Percentiles rank a stretch among this genome's conserved stretches.
Evolutionary conservation across 2,888 invertebrate species (phyloP).

Genomic region (Parapristionchus giblindavisi): DNA sequence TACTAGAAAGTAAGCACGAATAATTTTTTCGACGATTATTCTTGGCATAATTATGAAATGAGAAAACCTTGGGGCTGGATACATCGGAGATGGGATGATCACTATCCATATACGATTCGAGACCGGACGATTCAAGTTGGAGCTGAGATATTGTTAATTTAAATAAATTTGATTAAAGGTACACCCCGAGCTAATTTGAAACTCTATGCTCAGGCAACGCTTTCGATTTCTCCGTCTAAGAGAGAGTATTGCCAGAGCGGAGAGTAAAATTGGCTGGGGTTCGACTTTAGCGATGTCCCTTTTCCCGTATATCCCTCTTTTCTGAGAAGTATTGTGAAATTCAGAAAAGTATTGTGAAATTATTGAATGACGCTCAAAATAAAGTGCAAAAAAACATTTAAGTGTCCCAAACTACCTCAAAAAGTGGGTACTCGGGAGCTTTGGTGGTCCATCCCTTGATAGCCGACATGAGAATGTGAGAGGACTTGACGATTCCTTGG

Average conservation of each 20-base stretch:
- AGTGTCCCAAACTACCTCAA: too few species aligned
- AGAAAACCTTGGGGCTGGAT: conserved; percentile 20
- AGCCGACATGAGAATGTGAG: conserved; percentile 36
- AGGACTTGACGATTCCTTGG: conserved; percentile 42
- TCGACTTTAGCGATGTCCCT: neutral
- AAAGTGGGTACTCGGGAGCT: conserved; percentile 9
- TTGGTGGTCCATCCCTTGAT: neutral
- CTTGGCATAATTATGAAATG: neutral
- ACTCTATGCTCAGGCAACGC: too few species aligned
- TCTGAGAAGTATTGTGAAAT: too few species aligned
- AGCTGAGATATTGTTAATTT: conserved; percentile 38
- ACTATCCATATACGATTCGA: conserved; percentile 41
- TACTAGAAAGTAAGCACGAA: too few species aligned
- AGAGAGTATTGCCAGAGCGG: too few species aligned
- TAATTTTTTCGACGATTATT: neutral
- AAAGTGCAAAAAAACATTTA: too few species aligned
- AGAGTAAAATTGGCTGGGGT: too few species aligned
- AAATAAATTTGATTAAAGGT: too few species aligned
- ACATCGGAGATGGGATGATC: neutral
- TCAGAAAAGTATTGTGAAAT: too few species aligned
- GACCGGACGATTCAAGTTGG: conserved; percentile 43
- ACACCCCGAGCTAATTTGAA: too few species aligned
- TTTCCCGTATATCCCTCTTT: neutral
- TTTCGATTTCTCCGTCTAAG: too few species aligned
- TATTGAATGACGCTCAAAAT: too few species aligned